Base-by-base conservation (phyloP, 2,888 invertebrate species). In the Ochropleura leucogaster region DNA sequence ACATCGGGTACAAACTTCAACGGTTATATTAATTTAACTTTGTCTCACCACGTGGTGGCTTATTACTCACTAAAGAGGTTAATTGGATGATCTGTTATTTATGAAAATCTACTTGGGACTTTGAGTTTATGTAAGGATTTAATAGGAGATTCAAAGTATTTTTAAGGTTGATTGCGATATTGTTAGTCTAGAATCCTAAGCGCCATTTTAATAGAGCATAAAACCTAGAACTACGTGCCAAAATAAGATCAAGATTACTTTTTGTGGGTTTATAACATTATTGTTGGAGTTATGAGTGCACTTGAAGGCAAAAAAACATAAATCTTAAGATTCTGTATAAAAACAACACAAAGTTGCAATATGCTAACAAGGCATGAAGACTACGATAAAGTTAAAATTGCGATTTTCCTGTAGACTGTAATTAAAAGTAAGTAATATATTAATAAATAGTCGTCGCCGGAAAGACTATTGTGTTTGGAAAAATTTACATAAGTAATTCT, bases 21-120 rank as follows among this genome's bases (percentile, higher is more conserved):
- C 65, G 75, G 85, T 79, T 90, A 90, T 89, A 87, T n/a, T n/a
- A n/a, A n/a, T 90, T 90, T 90, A 91, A 89, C 90, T 87, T 85
- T 79, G 85, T 51, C 67, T 76, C 67, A 86, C 83, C 84, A 87
- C 82, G 81, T 84, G 84, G 82, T 87, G 79, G 82, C 78, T 81
- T 83, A 87, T 85, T 85, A 88, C 82, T 76, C 82, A 77, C 82
- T 81, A 89, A 87, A 80, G 90, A 90, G 91, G 91, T 88, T 89
- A 90, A 89, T 90, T 84, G 77, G 82, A 86, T 88, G 86, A 88
- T 87, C 82, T 74, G 60, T 80, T 86, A 88, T 88, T 89, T 88
- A n/a, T 86, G 85, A 77, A 80, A 81, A 75, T 67, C 71, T 63
- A 53, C 49, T 72, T 16, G 7, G 6, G 10, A 10, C 40, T 46